Base-by-base conservation (phyloP, 2,113 vertebrate genomes). In the Tringa solitaria region DNA sequence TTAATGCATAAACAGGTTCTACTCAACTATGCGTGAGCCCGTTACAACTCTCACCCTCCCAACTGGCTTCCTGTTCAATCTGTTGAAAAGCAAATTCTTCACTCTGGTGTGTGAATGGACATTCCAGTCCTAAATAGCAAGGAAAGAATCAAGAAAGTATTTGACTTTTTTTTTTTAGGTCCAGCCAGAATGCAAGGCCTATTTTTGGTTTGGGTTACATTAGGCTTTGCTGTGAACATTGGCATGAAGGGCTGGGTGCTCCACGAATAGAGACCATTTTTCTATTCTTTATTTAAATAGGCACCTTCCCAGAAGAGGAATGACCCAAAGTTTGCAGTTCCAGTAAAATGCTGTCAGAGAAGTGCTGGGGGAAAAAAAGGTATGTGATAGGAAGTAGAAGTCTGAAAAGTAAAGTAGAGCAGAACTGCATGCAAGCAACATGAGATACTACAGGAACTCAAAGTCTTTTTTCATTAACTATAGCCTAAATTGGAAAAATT, bases 211-310 rank as follows among this genome's bases (percentile, higher is more conserved):
- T 89, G 81, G 68, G 56, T 75, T 48, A 48, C 43, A 28, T 89
- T 22, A 70, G 64, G 33, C 68, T 92, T 73, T 61, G 72, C 84
- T 92, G 72, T 0, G 8, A 67, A 57, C 27, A 4, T 28, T 76
- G 92, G 87, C 67, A 35, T 61, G 91, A 45, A 83, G 65, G 77
- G 59, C 61, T 41, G 37, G 54, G 64, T 64, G 63, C 54, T 90
- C 64, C 54, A 80, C 0, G 0, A 70, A 70, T 4, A 51, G 60
- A 72, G 84, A 92, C 45, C 28, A 13, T 90, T 95, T 92, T 92
- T 65, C 78, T 96, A 0, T 24, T 73, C 43, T 94, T 93, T 91
- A 56, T 94, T 93, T 94, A 77, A 94, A 93, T 17, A 79, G 97
- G 88, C 75, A 74, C 65, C 78, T 73, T 90, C 63, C 91, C 90